Evolutionary conservation across 2,888 invertebrate species (phyloP), one percentile per base, ranked within the genome.

Genomic region (Alentia gelatinosa): DNA sequence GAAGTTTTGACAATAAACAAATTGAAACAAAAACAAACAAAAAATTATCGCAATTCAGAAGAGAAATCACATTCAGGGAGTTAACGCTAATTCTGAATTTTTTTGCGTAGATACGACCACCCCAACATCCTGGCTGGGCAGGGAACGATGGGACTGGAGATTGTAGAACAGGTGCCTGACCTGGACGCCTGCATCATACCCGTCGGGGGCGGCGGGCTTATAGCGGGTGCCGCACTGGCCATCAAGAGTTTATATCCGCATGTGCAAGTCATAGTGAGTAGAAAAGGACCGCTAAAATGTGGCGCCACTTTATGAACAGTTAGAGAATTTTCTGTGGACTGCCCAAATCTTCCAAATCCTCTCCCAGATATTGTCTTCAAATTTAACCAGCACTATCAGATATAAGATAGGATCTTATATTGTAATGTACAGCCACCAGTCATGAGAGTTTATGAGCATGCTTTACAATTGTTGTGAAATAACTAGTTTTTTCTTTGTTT

Each of bases 111-210:
- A 0, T 99, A 99, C 95, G 99, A 99, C 96, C 98, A 99, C 96
- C 99, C 99, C 0, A 97, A 98, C 95, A 98, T 99, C 92, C 98
- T 99, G 97, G 98, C 99, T 0, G 99, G 99, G 0, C 99, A 99
- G 96, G 99, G 99, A 15, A 99, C 99, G 0, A 97, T 98, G 94
- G 99, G 98, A 0, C 96, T 99, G 94, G 99, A 99, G 96, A 98
- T 99, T 91, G 96, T 98, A 37, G 98, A 99, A 94, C 98, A 99
- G 98, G 98, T 99, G 0, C 97, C 97, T 0, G 97, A 98, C 91
- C 97, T 98, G 23, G 98, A 99, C 96, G 98, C 98, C 0, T 97
- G 99, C 40, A 97, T 99, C 33, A 97, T 99, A 26, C 99, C 99
- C 0, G 98, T 98, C 0, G 99, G 99, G 0, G 99, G 99, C n/a